These are phyloP conservation scores for Callopanchax toddi DNA, from an alignment of 2,113 vertebrate genomes.

Conservation along the genomic window DNA sequence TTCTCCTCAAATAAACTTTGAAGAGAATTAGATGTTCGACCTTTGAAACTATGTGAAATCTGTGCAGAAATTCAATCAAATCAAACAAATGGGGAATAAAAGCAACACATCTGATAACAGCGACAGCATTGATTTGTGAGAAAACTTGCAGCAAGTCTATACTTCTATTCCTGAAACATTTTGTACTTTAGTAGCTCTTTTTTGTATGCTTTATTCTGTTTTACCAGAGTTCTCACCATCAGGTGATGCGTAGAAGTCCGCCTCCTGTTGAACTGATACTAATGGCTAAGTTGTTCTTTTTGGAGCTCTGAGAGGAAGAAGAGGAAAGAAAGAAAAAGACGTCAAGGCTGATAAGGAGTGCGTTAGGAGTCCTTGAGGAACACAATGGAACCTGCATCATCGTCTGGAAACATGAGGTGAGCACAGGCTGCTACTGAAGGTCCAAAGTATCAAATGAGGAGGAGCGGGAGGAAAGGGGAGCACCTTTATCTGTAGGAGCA, in stretches of 20 bases:
- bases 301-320: slow-evolving; percentile 40
- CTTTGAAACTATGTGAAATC: background rate
- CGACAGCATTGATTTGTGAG: background rate
- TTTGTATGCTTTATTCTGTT: background rate
- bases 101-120: background rate
- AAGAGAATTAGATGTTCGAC: slow-evolving; percentile 5
- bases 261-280: slow-evolving; percentile 25
- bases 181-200: slow-evolving; percentile 1
- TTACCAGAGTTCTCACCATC: slow-evolving; percentile 24
- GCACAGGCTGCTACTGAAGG: slow-evolving; percentile 19
- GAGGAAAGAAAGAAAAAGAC: slow-evolving; percentile 18
- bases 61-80: background rate
- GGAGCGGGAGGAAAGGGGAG: slow-evolving; percentile 17
- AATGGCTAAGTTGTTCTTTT: slow-evolving; percentile 43
- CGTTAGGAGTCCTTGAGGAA: slow-evolving; percentile 63
- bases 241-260: slow-evolving; percentile 6
- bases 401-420: slow-evolving; percentile 52
- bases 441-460: slow-evolving; percentile 48
- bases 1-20: slow-evolving; percentile 57
- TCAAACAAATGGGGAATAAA: background rate
- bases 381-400: slow-evolving; percentile 61
- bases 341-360: slow-evolving; percentile 57
- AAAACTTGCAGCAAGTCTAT: background rate
- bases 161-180: background rate
- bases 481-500: slow-evolving; percentile 45